Evolutionary conservation across 2,113 vertebrate genomes (phyloP), one percentile per base, ranked within the genome.

Genomic region (Rhinolophus ferrumequinum): DNA sequence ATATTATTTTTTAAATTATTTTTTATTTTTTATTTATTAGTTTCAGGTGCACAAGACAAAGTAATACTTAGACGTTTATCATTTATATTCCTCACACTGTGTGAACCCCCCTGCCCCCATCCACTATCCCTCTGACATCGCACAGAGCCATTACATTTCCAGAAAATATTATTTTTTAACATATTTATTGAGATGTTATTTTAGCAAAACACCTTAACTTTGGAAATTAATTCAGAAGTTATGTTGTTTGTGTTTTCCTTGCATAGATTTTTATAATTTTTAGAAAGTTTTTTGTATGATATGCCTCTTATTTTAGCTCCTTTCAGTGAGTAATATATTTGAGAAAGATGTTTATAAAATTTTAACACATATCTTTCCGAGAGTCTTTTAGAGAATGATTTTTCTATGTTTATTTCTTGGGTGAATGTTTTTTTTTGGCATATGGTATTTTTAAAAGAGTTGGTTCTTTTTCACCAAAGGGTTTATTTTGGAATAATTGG

Each of bases 391-490:
- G 67, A 67, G 50, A 80, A 60, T 93, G 60, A 41, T 80, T 95
- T 95, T 92, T 92, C 60, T 90, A 64, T 22, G 38, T 85, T 58
- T 89, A 70, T 90, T 94, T 95, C 60, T 94, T 80, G 21, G 38
- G 28, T 77, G 67, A 92, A 87, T 7, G 58, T 95, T 94, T 94
- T 94, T 94, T 90, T 47, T 90, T 94, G 54, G 47, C 56, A 77
- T n/a, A 26, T 35, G 28, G 3, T 94, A 3, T 96, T 94, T 95
- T 84, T 70, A 44, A 79, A 86, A 87, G 44, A 94, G 21, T 80
- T 66, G 22, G 19, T 95, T 90, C 8, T 96, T 10, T 96, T 95
- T 92, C 6, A 79, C 70, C 28, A 86, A 94, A 83, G 6, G 1
- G 21, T 92, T 96, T 88, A 50, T 91, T 44, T 85, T 97, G 38